Percentiles rank a stretch among this genome's conserved stretches.
These are phyloP conservation scores for Salminus brasiliensis DNA, from an alignment of 2,113 vertebrate genomes.

Conservation along the genomic window DNA sequence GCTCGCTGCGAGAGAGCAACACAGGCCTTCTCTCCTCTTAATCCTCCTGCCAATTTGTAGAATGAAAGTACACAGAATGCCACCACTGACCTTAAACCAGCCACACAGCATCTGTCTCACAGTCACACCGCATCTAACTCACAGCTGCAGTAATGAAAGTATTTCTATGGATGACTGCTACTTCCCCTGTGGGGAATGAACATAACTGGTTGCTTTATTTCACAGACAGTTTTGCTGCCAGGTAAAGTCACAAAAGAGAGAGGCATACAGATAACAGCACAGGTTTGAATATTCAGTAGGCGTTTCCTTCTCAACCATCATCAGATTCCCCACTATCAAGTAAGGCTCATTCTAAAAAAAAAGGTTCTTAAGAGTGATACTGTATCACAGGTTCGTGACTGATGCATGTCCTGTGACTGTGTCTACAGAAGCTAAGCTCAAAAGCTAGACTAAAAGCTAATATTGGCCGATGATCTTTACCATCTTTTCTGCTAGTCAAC, in stretches of 20 bases:
- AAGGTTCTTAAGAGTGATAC: neutral
- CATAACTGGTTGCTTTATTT: constrained; percentile 22
- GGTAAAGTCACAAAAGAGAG: neutral
- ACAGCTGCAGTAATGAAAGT: constrained; percentile 19
- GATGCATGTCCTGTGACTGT: no score
- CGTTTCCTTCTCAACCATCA: constrained; percentile 25
- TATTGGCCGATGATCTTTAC: no score
- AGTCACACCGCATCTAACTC: neutral
- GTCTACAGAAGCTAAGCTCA: no score
- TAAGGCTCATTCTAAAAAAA: neutral
- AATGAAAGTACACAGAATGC: neutral
- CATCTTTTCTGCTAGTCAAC: no score
- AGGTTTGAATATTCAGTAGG: neutral
- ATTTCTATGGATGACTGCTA: constrained; percentile 1
- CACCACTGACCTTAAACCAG: neutral
- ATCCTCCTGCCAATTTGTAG: constrained; percentile 13
- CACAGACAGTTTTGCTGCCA: constrained; percentile 12
- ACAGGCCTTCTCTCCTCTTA: constrained; percentile 22
- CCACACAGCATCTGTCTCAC: neutral
- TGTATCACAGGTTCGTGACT: no score
- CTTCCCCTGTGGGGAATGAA: constrained; percentile 15
- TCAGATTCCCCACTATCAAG: neutral
- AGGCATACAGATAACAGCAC: constrained; percentile 14
- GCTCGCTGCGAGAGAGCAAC: constrained; percentile 1
- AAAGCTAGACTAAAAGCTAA: no score